Conservation (phyloP, 2,797 vertebrate species). For the Micrastur ruficollis region DNA sequence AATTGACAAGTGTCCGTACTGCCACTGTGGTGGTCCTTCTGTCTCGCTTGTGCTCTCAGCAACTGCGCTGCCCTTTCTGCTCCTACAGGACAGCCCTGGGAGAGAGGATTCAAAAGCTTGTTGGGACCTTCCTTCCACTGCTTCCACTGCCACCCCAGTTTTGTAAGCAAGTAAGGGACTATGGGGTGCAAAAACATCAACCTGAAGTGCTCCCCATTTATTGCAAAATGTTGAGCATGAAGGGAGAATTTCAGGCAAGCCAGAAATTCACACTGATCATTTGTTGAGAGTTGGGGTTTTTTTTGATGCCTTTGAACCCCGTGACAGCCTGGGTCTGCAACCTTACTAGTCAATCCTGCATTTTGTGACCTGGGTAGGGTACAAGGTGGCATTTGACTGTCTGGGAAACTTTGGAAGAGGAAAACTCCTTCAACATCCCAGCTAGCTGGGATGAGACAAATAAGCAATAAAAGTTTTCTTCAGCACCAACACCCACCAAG, state of each 20-base stretch:
- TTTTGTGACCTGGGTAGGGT: not conserved
- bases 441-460: not conserved
- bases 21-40: not conserved
- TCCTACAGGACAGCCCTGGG: not conserved
- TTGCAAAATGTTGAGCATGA: not conserved
- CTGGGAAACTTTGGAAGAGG: not conserved
- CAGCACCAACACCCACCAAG: not conserved
- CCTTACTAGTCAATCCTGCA: not conserved
- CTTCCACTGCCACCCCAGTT: not conserved
- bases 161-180: not conserved
- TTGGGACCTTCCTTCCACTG: not conserved
- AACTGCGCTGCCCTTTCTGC: not conserved
- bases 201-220: not conserved
- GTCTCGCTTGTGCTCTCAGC: not conserved
- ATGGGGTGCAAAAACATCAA: not conserved
- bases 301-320: not conserved
- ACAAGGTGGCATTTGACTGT: not conserved
- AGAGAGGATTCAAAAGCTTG: not conserved
- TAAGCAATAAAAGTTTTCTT: not conserved
- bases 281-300: not conserved
- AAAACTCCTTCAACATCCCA: not conserved
- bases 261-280: not conserved
- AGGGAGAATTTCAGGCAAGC: not conserved
- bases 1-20: accelerated
- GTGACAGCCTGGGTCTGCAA: not conserved